These are phyloP conservation scores for Synanthedon andrenaeformis DNA, from an alignment of 2,888 invertebrate species.

Conservation along the genomic window DNA sequence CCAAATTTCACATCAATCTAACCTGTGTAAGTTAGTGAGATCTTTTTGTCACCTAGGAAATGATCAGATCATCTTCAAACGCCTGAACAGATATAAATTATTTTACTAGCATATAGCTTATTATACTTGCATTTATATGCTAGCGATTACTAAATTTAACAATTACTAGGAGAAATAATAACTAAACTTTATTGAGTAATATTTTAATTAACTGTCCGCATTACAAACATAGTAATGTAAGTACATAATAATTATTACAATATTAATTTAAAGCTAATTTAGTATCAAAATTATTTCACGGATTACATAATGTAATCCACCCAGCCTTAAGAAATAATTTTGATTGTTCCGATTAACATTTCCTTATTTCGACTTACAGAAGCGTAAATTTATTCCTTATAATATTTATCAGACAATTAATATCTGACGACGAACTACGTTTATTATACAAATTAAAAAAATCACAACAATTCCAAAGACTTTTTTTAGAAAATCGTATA, in stretches of 20 bases:
- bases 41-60: too few species aligned
- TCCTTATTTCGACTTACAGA: neutral
- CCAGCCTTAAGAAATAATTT: conserved; percentile 51
- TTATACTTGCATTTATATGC: too few species aligned
- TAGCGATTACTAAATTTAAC: too few species aligned
- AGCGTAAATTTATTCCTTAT: neutral
- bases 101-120: too few species aligned
- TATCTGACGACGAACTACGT: neutral
- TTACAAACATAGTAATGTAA: conserved; percentile 12
- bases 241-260: conserved; percentile 6
- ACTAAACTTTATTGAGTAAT: conserved; percentile 8
- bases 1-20: too few species aligned
- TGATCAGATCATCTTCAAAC: too few species aligned
- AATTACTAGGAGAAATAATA: too few species aligned
- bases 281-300: conserved; percentile 39
- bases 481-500: neutral
- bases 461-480: neutral
- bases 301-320: conserved; percentile 36
- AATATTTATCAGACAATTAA: neutral
- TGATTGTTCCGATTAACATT: conserved; percentile 18
- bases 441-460: neutral
- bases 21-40: too few species aligned
- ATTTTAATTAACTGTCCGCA: conserved; percentile 9
- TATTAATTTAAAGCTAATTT: conserved; percentile 8
- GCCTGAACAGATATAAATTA: too few species aligned